These are phyloP conservation scores for Toxostoma redivivum DNA, from an alignment of 2,113 vertebrate genomes.

Conservation along the genomic window DNA sequence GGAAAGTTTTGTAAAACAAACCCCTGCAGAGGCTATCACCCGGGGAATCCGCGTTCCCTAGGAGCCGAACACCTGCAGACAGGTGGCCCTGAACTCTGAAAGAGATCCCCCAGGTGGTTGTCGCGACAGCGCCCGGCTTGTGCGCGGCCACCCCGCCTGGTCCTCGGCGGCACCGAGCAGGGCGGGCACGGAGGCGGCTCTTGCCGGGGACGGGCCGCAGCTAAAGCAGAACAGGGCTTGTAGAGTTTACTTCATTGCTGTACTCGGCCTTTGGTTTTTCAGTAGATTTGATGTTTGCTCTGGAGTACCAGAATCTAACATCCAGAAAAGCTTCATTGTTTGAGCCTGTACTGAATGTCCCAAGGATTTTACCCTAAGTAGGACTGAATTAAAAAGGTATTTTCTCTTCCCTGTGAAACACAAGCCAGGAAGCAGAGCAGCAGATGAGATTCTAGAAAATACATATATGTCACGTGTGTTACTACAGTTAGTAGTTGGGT, in stretches of 20 bases:
- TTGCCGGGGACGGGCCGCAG: not conserved
- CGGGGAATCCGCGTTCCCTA: fast-evolving
- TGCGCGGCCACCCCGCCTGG: fast-evolving
- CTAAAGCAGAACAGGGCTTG: fast-evolving
- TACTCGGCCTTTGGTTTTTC: fast-evolving
- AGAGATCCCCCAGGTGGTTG: not conserved
- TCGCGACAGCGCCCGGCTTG: not conserved
- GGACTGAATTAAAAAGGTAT: not conserved
- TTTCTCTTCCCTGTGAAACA: not conserved
- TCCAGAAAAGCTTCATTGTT: not conserved
- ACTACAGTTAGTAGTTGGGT: not conserved
- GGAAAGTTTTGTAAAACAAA: not conserved
- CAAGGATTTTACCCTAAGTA: not conserved
- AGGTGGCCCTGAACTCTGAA: not conserved
- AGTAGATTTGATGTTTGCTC: not conserved
- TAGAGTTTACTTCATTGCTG: not conserved
- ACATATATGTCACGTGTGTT: not conserved
- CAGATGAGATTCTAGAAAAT: not conserved
- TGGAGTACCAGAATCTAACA: not conserved
- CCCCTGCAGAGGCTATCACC: fast-evolving
- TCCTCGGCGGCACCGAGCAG: not conserved
- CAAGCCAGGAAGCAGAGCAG: not conserved
- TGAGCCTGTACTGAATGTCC: not conserved
- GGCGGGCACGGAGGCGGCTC: not conserved
- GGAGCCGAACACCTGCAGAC: fast-evolving